Evolutionary conservation across 1,140 invertebrate genomes (phyloP).

Genomic region (Maniola jurtina): DNA sequence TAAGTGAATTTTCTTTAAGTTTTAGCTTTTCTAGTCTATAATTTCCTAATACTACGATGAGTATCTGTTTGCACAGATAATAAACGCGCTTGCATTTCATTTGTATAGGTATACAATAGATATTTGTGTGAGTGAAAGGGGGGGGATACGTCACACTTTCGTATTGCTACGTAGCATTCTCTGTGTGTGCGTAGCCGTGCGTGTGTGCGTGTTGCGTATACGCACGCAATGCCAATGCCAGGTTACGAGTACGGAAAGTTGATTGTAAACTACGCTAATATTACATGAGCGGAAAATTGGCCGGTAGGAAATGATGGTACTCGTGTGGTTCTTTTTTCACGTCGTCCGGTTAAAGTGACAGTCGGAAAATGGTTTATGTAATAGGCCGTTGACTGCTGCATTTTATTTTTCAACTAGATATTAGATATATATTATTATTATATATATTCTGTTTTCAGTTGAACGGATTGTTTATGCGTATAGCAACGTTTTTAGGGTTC

Average conservation of each 20-base stretch:
- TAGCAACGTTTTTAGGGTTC: too few relatives aligned
- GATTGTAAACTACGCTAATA: conserved; percentile 59
- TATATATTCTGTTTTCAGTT: not conserved
- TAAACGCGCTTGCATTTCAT: conserved; percentile 17
- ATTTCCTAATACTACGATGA: not conserved
- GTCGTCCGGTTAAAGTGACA: conserved; percentile 21
- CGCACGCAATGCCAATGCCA: conserved; percentile 75
- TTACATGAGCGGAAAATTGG: conserved; percentile 70
- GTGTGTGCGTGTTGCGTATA: conserved; percentile 66
- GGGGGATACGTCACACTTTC: conserved; percentile 43
- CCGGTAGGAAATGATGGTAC: conserved; percentile 55
- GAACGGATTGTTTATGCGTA: too few relatives aligned
- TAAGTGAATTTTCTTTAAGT: too few relatives aligned
- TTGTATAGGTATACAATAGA: conserved; percentile 15
- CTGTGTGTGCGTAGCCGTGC: conserved; percentile 18
- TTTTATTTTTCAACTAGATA: not conserved
- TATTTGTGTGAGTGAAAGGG: conserved; percentile 43
- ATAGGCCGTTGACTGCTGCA: not conserved
- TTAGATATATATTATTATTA: not conserved
- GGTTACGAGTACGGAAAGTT: conserved; percentile 64
- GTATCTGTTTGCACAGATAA: conserved; percentile 22
- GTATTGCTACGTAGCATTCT: conserved; percentile 17
- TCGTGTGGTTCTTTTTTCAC: conserved; percentile 5
- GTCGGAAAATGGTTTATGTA: conserved; percentile 17
- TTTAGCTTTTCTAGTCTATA: too few relatives aligned